Conservation (phyloP, 2,888 invertebrate species). For the Pandemis cinnamomeana region DNA sequence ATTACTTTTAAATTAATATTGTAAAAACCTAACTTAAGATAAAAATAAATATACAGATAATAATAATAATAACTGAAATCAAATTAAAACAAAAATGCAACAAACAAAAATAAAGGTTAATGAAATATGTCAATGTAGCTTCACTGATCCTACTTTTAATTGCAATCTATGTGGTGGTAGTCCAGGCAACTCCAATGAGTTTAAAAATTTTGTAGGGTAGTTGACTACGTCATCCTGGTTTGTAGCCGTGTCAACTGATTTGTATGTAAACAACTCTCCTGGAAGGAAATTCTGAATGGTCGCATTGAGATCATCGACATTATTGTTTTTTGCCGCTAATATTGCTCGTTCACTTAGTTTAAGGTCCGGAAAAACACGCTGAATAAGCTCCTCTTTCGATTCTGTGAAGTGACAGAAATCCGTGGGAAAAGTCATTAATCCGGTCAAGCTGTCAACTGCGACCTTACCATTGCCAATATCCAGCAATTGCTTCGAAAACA, state of each 20-base stretch:
- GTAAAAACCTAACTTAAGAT: too few relatives aligned
- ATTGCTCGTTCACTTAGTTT: constrained; percentile 24
- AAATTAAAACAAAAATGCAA: too few relatives aligned
- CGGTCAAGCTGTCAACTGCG: constrained; percentile 4
- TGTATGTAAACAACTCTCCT: too few relatives aligned
- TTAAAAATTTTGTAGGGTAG: constrained; percentile 50
- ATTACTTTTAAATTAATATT: too few relatives aligned
- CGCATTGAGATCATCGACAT: neutral
- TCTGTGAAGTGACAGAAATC: constrained; percentile 33
- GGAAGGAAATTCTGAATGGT: too few relatives aligned
- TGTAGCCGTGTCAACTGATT: too few relatives aligned
- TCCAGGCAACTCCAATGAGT: constrained; percentile 38
- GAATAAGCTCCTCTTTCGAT: constrained; percentile 47
- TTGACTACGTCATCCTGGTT: constrained; percentile 41
- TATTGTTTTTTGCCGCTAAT: constrained; percentile 33
- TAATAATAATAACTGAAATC: too few relatives aligned
- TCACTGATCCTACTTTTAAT: constrained; percentile 42
- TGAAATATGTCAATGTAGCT: too few relatives aligned
- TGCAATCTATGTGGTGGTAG: constrained; percentile 35
- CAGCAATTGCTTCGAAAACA: constrained; percentile 43
- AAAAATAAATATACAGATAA: too few relatives aligned
- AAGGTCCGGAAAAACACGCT: constrained; percentile 35
- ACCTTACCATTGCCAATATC: constrained; percentile 43
- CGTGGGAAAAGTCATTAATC: constrained; percentile 13
- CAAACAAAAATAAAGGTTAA: too few relatives aligned